Percentiles rank a stretch among this genome's conserved stretches.
Conservation (phyloP, 2,797 vertebrate species). For the Manis crassicaudata region DNA sequence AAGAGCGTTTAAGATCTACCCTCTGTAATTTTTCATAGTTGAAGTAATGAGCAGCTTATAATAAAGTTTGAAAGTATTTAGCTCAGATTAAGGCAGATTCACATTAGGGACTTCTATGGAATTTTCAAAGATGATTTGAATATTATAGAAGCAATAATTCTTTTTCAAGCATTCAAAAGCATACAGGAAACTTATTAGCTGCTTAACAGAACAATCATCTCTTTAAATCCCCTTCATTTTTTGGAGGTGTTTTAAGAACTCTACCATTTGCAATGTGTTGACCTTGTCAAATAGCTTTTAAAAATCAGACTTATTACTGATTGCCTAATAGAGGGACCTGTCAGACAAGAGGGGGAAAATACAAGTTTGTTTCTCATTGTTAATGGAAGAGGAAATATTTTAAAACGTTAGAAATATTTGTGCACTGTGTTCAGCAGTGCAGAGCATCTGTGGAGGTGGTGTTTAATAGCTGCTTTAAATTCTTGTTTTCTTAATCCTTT, state of each 20-base stretch:
- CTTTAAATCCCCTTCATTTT: not conserved
- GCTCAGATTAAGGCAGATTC: not conserved
- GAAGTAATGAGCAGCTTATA: conserved; percentile 19
- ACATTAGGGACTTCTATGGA: not conserved
- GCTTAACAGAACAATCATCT: not conserved
- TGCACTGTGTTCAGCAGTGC: not conserved
- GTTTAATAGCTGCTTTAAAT: not conserved
- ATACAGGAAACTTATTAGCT: conserved; percentile 1
- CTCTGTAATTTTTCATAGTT: conserved; percentile 8
- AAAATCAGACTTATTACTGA: conserved; percentile 33
- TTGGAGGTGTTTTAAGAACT: not conserved
- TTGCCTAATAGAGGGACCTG: not conserved
- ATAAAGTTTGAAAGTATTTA: conserved; percentile 42
- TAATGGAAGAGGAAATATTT: conserved; percentile 12
- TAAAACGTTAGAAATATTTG: not conserved
- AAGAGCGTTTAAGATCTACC: conserved; percentile 14
- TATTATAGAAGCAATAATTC: not conserved
- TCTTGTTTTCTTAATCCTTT: not conserved
- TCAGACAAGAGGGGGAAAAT: not conserved
- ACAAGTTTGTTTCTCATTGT: not conserved
- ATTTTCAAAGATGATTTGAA: conserved; percentile 11
- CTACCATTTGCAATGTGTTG: not conserved
- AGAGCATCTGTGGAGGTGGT: not conserved
- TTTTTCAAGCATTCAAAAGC: conserved; percentile 24
- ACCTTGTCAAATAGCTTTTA: conserved; percentile 8